Percentiles rank a stretch among this genome's conserved stretches.
Evolutionary conservation across 2,888 invertebrate species (phyloP).

Genomic region (Leucozona laternaria): DNA sequence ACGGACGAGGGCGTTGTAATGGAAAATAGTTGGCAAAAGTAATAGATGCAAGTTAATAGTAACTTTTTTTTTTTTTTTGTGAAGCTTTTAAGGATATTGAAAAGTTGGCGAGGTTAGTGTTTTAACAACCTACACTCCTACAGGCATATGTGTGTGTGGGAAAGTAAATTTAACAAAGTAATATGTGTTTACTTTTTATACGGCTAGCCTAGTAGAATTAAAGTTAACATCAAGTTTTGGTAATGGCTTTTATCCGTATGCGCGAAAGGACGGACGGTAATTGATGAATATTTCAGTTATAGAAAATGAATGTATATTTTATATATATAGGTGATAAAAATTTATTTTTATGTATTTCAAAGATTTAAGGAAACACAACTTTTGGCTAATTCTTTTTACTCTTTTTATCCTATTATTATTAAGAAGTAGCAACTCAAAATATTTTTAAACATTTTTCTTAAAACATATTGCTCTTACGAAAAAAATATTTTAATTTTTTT

Average conservation of each 20-base stretch:
- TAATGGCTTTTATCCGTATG: not conserved
- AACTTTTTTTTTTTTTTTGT: slow-evolving; percentile 29
- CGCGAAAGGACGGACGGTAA: not conserved
- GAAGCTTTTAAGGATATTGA: slow-evolving; percentile 45
- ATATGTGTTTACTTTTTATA: slow-evolving; percentile 26
- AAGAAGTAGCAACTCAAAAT: no score
- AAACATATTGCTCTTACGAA: no score
- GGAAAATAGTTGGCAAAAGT: slow-evolving; percentile 53
- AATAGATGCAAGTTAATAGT: slow-evolving; percentile 31
- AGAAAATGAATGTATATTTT: no score
- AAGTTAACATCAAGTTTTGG: not conserved
- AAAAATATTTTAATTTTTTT: no score
- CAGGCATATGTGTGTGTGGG: not conserved
- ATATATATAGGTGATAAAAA: no score
- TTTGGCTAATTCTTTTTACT: no score
- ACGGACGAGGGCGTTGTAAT: slow-evolving; percentile 19
- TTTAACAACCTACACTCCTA: not conserved
- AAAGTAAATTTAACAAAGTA: not conserved
- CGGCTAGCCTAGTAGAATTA: not conserved
- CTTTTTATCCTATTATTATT: no score
- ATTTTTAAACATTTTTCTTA: no score
- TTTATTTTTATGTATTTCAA: no score
- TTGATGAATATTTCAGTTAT: slow-evolving; percentile 10
- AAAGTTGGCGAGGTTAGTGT: slow-evolving; percentile 2
- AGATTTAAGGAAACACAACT: no score